A percentile compares a stretch with the other conserved stretches of the same genome.
Evolutionary conservation across 1,140 invertebrate genomes (phyloP).

Genomic region (Xylocopa sonorina): DNA sequence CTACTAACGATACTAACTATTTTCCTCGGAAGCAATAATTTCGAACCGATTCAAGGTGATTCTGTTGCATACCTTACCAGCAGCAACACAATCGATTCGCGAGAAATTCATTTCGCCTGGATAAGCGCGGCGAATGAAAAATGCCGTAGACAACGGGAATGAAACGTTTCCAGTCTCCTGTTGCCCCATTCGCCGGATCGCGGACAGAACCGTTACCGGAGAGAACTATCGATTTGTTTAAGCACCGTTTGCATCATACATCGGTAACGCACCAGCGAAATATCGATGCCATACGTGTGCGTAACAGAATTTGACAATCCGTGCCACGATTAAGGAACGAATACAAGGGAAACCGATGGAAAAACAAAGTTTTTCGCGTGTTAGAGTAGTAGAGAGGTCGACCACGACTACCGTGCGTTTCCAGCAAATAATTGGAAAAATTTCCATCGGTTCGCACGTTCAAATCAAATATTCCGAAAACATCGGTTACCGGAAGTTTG

Average conservation of each 20-base stretch:
- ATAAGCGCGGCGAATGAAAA: neutral
- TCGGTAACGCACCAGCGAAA: neutral
- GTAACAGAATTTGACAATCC: too few relatives aligned
- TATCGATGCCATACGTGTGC: too few relatives aligned
- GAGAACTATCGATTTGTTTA: slow-evolving; percentile 19
- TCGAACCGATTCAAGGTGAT: slow-evolving; percentile 3
- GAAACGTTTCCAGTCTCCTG: slow-evolving; percentile 3
- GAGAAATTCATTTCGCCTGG: slow-evolving; percentile 11
- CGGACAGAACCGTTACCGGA: slow-evolving; percentile 11
- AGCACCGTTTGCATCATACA: neutral
- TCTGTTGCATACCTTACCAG: neutral
- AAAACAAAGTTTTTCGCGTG: too few relatives aligned
- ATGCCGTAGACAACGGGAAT: neutral
- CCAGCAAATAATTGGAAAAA: too few relatives aligned
- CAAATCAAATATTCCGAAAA: too few relatives aligned
- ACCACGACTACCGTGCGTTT: too few relatives aligned
- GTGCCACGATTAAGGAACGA: too few relatives aligned
- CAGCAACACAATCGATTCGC: neutral
- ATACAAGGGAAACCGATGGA: too few relatives aligned
- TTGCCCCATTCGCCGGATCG: slow-evolving; percentile 3
- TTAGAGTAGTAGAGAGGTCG: too few relatives aligned
- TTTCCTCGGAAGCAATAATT: neutral
- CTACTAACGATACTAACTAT: neutral
- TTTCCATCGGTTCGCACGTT: too few relatives aligned
- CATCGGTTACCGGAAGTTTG: too few relatives aligned